Evolutionary conservation across 30 jellyfish, hydroid and myxozoan genomes (phyloP).

Genomic region (Sanderia malayensis): DNA sequence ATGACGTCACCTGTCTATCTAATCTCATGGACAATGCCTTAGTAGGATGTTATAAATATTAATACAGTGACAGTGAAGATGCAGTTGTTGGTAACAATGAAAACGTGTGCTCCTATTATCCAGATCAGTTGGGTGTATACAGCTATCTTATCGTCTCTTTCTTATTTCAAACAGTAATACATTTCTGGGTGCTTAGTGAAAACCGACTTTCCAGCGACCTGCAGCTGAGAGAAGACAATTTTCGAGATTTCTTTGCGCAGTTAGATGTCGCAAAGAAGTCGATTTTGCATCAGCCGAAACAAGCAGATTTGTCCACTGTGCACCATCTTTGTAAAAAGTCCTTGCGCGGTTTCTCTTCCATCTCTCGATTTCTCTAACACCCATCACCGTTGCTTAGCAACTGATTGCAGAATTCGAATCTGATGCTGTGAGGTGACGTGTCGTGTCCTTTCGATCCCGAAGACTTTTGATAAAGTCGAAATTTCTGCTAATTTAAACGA

Average conservation of each 20-base stretch:
- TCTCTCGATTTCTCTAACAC: too few relatives aligned
- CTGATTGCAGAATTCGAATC: too few relatives aligned
- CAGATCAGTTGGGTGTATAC: neutral
- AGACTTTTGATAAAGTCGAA: too few relatives aligned
- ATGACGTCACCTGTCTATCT: neutral
- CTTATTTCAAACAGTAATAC: neutral
- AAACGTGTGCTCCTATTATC: neutral
- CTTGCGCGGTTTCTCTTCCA: neutral
- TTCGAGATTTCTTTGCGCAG: constrained; percentile 1
- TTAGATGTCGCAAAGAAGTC: neutral
- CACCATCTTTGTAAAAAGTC: neutral
- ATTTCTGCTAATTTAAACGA: too few relatives aligned
- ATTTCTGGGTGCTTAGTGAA: neutral
- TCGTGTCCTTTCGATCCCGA: too few relatives aligned
- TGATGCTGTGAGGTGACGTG: too few relatives aligned
- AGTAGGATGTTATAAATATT: neutral
- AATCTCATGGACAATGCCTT: neutral
- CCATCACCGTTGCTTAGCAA: neutral
- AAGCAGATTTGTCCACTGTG: neutral
- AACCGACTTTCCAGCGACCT: neutral
- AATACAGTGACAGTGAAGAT: neutral
- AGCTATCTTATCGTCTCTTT: neutral
- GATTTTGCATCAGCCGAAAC: neutral
- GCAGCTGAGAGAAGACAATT: neutral
- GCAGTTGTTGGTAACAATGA: neutral